Percentiles rank a stretch among this genome's conserved stretches.
phyloP scores from a whole-genome alignment of 2,888 invertebrate species.

The Volucella bombylans region DNA sequence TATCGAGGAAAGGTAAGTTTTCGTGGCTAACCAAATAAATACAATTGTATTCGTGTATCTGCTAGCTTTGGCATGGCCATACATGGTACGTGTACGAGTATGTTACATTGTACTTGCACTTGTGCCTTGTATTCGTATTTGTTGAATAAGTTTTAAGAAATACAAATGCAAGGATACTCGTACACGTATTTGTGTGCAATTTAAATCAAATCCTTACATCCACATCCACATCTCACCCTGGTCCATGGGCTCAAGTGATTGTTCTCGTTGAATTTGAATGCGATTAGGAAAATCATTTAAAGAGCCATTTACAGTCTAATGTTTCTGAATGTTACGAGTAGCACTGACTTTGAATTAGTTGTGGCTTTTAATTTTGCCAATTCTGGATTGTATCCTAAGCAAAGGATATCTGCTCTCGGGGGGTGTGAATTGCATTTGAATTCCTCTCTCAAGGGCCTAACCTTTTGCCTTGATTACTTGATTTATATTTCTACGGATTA shows the following conservation, averaged over 20 bases:
- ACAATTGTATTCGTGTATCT: neutral
- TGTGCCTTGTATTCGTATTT: neutral
- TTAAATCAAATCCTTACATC: neutral
- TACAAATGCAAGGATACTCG: conserved; percentile 14
- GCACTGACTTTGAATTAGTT: conserved; percentile 42
- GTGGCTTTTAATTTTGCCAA: conserved; percentile 59
- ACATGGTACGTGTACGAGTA: neutral
- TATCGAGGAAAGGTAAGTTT: conserved; percentile 81
- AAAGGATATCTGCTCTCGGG: conserved; percentile 31
- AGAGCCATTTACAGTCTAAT: conserved; percentile 45
- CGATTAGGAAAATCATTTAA: conserved; percentile 65
- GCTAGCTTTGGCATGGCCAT: neutral
- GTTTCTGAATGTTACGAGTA: conserved; percentile 40
- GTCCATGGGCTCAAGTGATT: conserved; percentile 22
- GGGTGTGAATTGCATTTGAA: conserved; percentile 44
- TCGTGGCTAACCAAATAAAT: conserved; percentile 22
- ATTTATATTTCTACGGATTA: conserved; percentile 15
- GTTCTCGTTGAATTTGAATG: conserved; percentile 50
- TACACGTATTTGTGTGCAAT: conserved; percentile 2
- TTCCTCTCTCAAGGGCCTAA: conserved; percentile 2
- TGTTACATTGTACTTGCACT: neutral
- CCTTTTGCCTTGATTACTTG: conserved; percentile 16
- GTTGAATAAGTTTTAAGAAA: conserved; percentile 36
- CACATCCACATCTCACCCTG: neutral
- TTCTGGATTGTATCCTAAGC: conserved; percentile 36